Percentiles rank a stretch among this genome's conserved stretches.
These are phyloP conservation scores for Nipponia nippon DNA, from an alignment of 2,113 vertebrate genomes.

Conservation along the genomic window DNA sequence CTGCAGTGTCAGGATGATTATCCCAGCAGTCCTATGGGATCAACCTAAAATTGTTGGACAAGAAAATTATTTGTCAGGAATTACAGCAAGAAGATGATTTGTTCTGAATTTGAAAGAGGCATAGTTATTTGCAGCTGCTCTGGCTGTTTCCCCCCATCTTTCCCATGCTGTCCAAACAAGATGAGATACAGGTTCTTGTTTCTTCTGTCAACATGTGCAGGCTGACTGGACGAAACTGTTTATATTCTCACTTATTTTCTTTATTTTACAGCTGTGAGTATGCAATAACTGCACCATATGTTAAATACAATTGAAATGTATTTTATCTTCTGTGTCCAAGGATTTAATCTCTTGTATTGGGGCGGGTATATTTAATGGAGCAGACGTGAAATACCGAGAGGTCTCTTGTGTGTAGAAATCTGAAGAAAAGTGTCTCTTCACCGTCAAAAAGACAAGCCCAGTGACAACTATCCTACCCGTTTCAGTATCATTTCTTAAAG, in stretches of 20 bases:
- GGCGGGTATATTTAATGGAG: background rate
- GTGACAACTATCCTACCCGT: background rate
- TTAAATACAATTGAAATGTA: background rate
- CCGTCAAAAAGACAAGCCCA: background rate
- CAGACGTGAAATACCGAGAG: background rate
- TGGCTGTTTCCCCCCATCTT: background rate
- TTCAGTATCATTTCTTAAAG: background rate
- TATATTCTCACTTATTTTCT: background rate
- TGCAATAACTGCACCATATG: background rate
- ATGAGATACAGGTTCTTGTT: background rate
- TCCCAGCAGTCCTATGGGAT: background rate
- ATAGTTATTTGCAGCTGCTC: conserved; percentile 35
- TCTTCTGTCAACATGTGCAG: background rate
- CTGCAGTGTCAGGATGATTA: conserved; percentile 52
- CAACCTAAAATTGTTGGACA: conserved; percentile 35
- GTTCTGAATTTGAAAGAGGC: conserved; percentile 43
- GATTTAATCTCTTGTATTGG: background rate
- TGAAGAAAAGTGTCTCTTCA: background rate
- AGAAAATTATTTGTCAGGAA: conserved; percentile 42
- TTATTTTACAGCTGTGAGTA: background rate
- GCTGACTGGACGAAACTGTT: background rate
- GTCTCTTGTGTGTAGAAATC: background rate
- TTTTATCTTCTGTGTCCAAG: background rate
- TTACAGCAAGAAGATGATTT: conserved; percentile 20
- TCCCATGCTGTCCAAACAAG: conserved; percentile 11